Evolutionary conservation across 2,113 vertebrate genomes (phyloP), one percentile per base, ranked within the genome.

Genomic region (Mormoops blainvillei): DNA sequence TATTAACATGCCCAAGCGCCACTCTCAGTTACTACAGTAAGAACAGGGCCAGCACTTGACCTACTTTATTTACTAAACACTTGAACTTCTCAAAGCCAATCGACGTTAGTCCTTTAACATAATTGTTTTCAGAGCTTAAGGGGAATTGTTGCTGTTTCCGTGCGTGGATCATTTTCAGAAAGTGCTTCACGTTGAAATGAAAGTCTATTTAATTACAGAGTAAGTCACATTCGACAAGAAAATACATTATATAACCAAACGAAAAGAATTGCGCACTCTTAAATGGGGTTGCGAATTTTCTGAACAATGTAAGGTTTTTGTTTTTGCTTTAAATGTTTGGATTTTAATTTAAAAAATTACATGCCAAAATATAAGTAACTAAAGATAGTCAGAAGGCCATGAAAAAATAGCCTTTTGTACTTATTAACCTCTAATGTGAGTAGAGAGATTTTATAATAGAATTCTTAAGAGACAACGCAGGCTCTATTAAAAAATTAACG

Each of bases 61-160:
- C 74, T 84, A 65, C 50, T 96, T 70, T 78, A 86, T 91, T 91
- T 74, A 91, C 33, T 41, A 38, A 89, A 70, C 20, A 82, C 28
- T 54, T 91, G 82, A 91, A 63, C 74, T 94, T 88, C 65, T 93
- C 24, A 63, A 73, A 89, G 78, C 93, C 82, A 50, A 28, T 94
- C 77, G 52, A 31, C 94, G 87, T 26, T n/a, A n/a, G 52, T 56
- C 74, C 68, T 95, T 82, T 80, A 68, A 82, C 10, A 15, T 94
- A 93, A 96, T 93, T 76, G 45, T 95, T 94, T 96, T 65, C 63
- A 58, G 56, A 78, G 26, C n/a, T 91, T 73, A 33, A 28, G 58
- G 61, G 87, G 50, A 70, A 58, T 43, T 54, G 10, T 86, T 81
- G 65, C 38, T 43, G 58, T 93, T 83, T 88, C 63, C 50, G 68